These are phyloP conservation scores for Jacana jacana DNA, from an alignment of 2,113 vertebrate genomes.

Conservation along the genomic window DNA sequence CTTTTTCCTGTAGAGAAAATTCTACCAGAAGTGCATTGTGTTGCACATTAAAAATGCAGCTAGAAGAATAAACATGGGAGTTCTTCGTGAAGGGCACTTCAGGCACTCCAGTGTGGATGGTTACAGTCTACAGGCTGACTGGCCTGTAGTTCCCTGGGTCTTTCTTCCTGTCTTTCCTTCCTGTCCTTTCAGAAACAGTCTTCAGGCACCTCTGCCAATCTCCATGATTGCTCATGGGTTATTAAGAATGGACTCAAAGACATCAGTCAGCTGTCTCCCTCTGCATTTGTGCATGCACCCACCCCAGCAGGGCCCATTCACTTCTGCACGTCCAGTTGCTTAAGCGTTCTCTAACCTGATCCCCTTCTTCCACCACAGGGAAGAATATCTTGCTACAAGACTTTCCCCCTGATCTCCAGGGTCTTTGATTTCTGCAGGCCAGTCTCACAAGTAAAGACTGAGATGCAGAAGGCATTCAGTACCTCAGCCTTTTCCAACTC, in stretches of 20 bases:
- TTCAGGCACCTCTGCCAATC: neutral
- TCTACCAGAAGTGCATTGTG: neutral
- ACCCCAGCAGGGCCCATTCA: neutral
- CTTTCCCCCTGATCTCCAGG: no score
- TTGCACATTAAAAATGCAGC: neutral
- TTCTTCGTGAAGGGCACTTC: accelerated
- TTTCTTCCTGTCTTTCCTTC: no score
- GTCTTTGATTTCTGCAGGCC: neutral
- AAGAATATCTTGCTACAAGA: neutral
- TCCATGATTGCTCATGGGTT: neutral
- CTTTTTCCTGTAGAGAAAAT: neutral
- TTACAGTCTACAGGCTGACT: neutral
- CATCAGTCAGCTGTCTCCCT: neutral
- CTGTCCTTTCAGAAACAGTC: no score
- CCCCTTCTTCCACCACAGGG: neutral
- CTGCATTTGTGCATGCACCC: neutral
- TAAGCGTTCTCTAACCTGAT: neutral
- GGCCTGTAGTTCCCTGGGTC: neutral
- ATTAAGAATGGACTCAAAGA: neutral
- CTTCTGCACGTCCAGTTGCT: neutral
- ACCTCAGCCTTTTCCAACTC: neutral
- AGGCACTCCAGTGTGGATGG: no score
- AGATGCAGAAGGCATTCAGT: neutral
- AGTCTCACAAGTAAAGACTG: neutral
- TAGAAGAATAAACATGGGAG: neutral